A percentile compares a stretch with the other conserved stretches of the same genome.
Conservation (phyloP, 2,113 vertebrate genomes). For the Psilopsiagon aymara region DNA sequence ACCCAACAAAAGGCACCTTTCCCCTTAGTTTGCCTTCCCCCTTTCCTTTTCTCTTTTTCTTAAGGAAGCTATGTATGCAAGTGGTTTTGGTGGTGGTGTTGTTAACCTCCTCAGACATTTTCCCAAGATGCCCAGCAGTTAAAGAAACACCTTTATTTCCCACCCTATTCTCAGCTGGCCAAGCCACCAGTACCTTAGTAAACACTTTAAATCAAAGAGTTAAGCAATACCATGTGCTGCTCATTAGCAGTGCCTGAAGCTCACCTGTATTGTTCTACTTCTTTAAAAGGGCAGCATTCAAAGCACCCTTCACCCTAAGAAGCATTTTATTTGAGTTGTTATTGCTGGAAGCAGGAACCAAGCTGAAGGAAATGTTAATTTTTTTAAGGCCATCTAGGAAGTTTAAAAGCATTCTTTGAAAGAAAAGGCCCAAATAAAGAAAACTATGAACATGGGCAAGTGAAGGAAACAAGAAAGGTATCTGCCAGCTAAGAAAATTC, state of each 20-base stretch:
- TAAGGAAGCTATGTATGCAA: neutral
- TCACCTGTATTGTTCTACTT: conserved; percentile 25
- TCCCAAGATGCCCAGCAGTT: neutral
- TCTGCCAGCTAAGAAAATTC: neutral
- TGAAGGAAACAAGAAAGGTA: neutral
- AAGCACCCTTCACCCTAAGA: conserved; percentile 4
- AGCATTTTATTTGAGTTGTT: conserved; percentile 47
- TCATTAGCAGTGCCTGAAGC: conserved; percentile 50
- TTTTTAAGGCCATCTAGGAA: conserved; percentile 26
- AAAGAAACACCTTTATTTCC: conserved; percentile 8
- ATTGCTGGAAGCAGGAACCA: conserved; percentile 31
- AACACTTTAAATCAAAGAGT: neutral
- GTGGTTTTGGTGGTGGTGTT: neutral
- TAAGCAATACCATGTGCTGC: conserved; percentile 45
- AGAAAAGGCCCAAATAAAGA: neutral
- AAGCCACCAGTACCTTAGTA: neutral
- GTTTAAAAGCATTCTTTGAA: conserved; percentile 8
- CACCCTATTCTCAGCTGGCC: neutral
- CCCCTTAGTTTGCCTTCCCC: neutral
- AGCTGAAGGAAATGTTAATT: conserved; percentile 17
- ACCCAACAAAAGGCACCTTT: neutral
- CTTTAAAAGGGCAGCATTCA: conserved; percentile 36
- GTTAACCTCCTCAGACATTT: neutral
- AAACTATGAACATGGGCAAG: neutral
- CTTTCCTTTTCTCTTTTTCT: neutral